Base-by-base conservation (phyloP, 2,888 invertebrate genomes). In the Flabesymbios commensalis region DNA sequence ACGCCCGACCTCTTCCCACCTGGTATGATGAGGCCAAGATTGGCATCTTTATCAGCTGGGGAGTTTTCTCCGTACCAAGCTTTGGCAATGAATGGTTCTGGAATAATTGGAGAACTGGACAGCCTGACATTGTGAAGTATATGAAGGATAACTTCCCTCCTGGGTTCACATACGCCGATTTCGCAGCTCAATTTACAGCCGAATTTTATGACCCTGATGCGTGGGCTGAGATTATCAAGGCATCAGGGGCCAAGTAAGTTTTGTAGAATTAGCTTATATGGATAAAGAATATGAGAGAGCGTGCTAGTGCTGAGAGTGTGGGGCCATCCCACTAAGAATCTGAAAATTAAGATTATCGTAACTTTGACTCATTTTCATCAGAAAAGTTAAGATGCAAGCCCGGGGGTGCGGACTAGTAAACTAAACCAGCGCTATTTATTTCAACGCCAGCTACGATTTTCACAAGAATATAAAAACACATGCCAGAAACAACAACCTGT, bases 21-120 rank as follows among this genome's bases (percentile, higher is more conserved):
- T 96, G 95, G 95, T 96, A 91, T 78, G 94, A 95, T 77, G 86
- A 90, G 57, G 91, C 90, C 0, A 96, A 96, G 84, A 84, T 93
- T 67, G 95, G 95, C 2, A 93, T 96, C 72, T 95, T 96, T 76
- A 84, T 96, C 42, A 95, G 95, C 77, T 95, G 94, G 93, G 95
- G 95, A 0, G 91, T 95, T 0, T 96, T 90, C 77, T 89, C 92
- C 0, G 95, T 95, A 14, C 95, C 94, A 0, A 90, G 92, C 77
- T 91, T 89, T 81, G 88, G 88, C 0, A 88, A 89, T 0, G 79
- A 76, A 53, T 80, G 78, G 80, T 79, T 83, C 63, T 83, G 82
- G 80, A 71, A 72, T 31, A 31, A 67, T 52, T 78, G 76, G 76
- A 63, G 72, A 57, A 62, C 54, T 1, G 45, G 52, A 61, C 63